phyloP scores from a whole-genome alignment of 2,888 invertebrate genomes.

The Prosapia bicincta region DNA sequence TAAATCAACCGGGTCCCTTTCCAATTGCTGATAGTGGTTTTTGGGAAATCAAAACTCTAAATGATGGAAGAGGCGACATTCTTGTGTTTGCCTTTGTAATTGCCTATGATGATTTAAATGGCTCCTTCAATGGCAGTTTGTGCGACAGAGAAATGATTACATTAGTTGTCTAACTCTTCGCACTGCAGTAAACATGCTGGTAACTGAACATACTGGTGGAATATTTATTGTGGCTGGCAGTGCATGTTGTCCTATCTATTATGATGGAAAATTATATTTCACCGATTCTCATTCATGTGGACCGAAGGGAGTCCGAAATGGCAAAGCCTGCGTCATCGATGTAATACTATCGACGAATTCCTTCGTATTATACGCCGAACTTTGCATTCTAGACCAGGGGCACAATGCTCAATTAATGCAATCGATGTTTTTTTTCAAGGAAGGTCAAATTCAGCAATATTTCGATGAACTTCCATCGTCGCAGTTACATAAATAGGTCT shows the following conservation, averaged over 20 bases:
- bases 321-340: neutral
- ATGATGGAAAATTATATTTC: neutral
- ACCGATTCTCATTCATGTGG: neutral
- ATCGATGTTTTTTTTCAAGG: neutral
- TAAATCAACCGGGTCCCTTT: neutral
- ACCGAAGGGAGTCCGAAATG: neutral
- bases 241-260: neutral
- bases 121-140: conserved; percentile 9
- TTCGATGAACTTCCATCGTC: conserved; percentile 24
- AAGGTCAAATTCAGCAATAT: conserved; percentile 27
- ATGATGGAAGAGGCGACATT: neutral
- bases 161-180: neutral
- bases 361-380: neutral
- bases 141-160: neutral
- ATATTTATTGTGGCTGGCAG: neutral
- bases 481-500: conserved; percentile 1
- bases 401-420: neutral
- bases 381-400: neutral
- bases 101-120: conserved; percentile 28
- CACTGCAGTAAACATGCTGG: neutral
- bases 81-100: conserved; percentile 18
- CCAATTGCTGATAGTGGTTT: neutral
- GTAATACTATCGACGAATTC: neutral
- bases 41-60: conserved; percentile 36
- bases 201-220: conserved; percentile 30